These are phyloP conservation scores for Anisognathus igniventris DNA, from an alignment of 2,797 vertebrate species.

Conservation along the genomic window DNA sequence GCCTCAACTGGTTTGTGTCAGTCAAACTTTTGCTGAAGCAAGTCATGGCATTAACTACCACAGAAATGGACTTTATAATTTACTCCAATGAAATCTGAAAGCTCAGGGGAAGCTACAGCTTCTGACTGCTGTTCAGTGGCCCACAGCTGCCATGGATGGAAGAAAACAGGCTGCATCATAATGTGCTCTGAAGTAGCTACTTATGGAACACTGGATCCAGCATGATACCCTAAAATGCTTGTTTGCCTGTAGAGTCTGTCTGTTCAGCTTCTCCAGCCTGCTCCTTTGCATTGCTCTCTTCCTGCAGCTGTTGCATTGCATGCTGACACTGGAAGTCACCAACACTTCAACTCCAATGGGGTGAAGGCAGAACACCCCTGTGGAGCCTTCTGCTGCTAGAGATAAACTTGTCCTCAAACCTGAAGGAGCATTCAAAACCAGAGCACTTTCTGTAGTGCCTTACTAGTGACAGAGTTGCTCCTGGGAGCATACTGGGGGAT, in stretches of 20 bases:
- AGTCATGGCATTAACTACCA: not conserved
- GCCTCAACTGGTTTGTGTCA: not conserved
- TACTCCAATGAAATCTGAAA: not conserved
- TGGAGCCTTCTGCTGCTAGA: not conserved
- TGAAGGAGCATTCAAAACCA: not conserved
- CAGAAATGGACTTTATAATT: not conserved
- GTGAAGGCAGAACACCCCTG: not conserved
- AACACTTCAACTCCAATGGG: fast-evolving
- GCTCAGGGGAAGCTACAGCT: not conserved
- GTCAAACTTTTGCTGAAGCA: not conserved
- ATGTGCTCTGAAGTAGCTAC: not conserved
- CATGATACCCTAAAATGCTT: not conserved
- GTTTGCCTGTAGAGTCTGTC: not conserved
- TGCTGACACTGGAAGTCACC: not conserved
- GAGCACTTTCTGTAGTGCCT: not conserved
- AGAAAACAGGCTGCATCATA: not conserved
- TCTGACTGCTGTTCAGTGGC: not conserved
- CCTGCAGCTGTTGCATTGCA: not conserved
- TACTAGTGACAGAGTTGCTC: not conserved
- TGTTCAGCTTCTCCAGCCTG: not conserved
- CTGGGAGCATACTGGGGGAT: not conserved
- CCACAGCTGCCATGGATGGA: not conserved
- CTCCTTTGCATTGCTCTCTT: not conserved
- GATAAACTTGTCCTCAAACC: not conserved
- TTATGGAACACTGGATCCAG: not conserved